These are phyloP conservation scores for Ibidorhyncha struthersii DNA, from an alignment of 2,113 vertebrate genomes.

Conservation along the genomic window DNA sequence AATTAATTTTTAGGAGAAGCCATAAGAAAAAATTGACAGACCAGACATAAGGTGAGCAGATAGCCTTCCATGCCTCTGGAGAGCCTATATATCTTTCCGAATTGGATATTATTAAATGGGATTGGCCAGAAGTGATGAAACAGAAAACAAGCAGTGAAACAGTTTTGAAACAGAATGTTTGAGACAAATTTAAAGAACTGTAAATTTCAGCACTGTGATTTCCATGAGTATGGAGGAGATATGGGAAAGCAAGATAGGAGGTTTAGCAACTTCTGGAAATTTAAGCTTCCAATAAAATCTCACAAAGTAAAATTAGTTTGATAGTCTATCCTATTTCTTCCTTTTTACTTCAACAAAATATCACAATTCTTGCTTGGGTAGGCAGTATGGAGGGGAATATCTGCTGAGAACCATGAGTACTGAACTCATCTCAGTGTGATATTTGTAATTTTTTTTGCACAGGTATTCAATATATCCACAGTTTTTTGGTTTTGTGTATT, in stretches of 20 bases:
- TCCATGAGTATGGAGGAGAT: background rate
- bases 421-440: constrained; percentile 4
- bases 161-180: background rate
- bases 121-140: background rate
- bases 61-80: background rate
- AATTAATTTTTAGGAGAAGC: background rate
- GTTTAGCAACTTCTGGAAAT: background rate
- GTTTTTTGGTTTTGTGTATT: background rate
- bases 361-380: background rate
- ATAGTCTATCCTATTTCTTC: background rate
- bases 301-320: background rate
- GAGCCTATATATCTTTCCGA: background rate
- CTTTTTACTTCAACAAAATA: background rate
- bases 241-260: background rate
- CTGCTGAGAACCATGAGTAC: background rate
- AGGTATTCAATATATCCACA: background rate
- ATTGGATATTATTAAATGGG: background rate
- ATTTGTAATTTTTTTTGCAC: background rate
- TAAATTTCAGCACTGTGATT: background rate
- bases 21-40: background rate
- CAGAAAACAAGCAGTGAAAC: background rate
- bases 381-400: background rate
- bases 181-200: background rate
- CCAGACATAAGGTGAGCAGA: background rate
- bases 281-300: background rate